Evolutionary conservation across 2,888 invertebrate genomes (phyloP).

Genomic region (Harpalus rufipes): DNA sequence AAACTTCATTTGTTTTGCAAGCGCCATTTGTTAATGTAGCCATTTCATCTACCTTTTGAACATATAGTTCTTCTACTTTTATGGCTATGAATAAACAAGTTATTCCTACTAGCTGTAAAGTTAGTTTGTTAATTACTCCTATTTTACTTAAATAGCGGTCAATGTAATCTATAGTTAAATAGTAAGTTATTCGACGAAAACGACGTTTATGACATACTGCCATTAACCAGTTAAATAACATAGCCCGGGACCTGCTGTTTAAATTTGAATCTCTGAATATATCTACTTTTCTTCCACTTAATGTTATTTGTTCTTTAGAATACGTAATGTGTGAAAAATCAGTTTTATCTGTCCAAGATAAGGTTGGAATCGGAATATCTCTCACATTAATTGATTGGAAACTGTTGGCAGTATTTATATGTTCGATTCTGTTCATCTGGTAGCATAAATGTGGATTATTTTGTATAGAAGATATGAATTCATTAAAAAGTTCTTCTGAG

Average conservation of each 20-base stretch:
- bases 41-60: slow-evolving; percentile 94
- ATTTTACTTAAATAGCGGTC: slow-evolving; percentile 92
- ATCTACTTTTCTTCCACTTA: slow-evolving; percentile 84
- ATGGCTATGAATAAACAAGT: slow-evolving; percentile 97
- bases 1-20: slow-evolving; percentile 84
- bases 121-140: slow-evolving; percentile 89
- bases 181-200: slow-evolving; percentile 96
- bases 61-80: slow-evolving; percentile 97
- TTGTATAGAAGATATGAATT: no score
- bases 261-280: slow-evolving; percentile 92
- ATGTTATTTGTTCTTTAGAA: slow-evolving; percentile 88
- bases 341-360: slow-evolving; percentile 90
- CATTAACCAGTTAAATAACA: slow-evolving; percentile 74
- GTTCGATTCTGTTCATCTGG: no score
- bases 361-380: slow-evolving; percentile 82
- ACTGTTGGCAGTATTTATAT: no score
- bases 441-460: no score
- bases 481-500: no score
- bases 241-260: slow-evolving; percentile 91
- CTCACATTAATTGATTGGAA: slow-evolving; percentile 71
- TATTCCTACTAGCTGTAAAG: slow-evolving; percentile 96
- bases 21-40: slow-evolving; percentile 99
- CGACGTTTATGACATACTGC: slow-evolving; percentile 97
- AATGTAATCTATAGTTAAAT: slow-evolving; percentile 95
- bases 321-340: slow-evolving; percentile 95